A percentile compares a stretch with the other conserved stretches of the same genome.
These are phyloP conservation scores for Dicrurus megarhynchus DNA, from an alignment of 2,113 vertebrate species.

Conservation along the genomic window DNA sequence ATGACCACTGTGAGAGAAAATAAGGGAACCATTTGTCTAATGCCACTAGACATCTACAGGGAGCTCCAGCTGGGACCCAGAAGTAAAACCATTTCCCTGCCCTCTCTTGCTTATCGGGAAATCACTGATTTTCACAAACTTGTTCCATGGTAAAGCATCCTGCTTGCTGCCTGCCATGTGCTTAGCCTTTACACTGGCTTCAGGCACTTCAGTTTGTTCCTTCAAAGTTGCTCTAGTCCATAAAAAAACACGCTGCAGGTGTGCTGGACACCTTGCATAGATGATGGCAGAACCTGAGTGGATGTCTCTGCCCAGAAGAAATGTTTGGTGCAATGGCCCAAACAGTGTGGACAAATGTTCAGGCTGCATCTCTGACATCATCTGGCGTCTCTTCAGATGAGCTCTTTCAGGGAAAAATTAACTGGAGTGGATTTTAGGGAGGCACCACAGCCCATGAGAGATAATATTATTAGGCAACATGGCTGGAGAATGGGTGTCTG, in stretches of 20 bases:
- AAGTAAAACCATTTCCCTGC: background rate
- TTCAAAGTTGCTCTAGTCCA: background rate
- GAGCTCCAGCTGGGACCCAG: background rate
- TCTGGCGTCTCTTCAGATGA: background rate
- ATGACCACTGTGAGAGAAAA: background rate
- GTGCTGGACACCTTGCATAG: background rate
- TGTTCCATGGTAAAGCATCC: accelerated
- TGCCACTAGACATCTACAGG: background rate
- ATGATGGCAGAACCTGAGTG: background rate
- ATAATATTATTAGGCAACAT: background rate
- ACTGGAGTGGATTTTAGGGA: background rate
- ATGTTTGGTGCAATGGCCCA: accelerated
- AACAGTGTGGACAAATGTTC: accelerated
- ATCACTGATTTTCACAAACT: background rate
- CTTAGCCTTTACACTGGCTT: background rate
- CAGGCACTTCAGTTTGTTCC: background rate
- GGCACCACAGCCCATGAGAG: background rate
- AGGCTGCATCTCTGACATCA: background rate
- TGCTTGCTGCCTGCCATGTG: background rate
- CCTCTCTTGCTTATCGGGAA: background rate
- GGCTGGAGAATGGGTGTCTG: background rate
- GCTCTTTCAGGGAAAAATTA: background rate
- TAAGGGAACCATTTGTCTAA: background rate
- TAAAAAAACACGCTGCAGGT: background rate
- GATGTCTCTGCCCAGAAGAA: background rate